phyloP scores from a whole-genome alignment of 2,888 invertebrate species.

The Pandemis corylana region DNA sequence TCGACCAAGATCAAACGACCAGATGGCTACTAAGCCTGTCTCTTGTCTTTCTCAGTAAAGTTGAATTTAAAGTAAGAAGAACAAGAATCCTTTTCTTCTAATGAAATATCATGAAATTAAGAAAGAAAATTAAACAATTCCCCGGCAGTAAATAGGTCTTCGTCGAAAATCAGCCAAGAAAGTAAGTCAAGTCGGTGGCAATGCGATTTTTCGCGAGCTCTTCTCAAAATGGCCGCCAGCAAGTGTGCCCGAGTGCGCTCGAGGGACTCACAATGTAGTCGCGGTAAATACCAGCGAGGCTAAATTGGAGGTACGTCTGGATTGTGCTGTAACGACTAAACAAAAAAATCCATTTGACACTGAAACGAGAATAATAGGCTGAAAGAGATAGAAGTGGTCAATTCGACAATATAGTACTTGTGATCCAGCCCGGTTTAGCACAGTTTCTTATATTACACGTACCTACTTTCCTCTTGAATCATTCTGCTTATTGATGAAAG shows the following conservation, averaged over 20 bases:
- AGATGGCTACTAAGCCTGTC: no score
- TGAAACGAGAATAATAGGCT: background rate
- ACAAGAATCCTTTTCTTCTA: background rate
- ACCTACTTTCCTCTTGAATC: no score
- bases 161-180: constrained; percentile 8
- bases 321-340: background rate
- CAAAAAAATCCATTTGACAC: background rate
- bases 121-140: background rate
- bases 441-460: no score
- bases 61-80: no score
- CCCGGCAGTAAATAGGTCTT: background rate
- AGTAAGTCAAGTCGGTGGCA: constrained; percentile 24
- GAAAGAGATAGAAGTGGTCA: no score
- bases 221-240: constrained; percentile 34
- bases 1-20: no score
- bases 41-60: no score
- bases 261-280: constrained; percentile 30
- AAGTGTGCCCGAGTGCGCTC: constrained; percentile 35
- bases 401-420: no score
- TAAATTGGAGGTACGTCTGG: constrained; percentile 8
- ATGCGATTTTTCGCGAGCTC: constrained; percentile 31
- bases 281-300: constrained; percentile 30
- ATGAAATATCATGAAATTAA: background rate
- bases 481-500: no score
- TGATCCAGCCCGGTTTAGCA: no score